These are phyloP conservation scores for Leptinotarsa texana DNA, from an alignment of 1,140 invertebrate genomes.

Conservation along the genomic window DNA sequence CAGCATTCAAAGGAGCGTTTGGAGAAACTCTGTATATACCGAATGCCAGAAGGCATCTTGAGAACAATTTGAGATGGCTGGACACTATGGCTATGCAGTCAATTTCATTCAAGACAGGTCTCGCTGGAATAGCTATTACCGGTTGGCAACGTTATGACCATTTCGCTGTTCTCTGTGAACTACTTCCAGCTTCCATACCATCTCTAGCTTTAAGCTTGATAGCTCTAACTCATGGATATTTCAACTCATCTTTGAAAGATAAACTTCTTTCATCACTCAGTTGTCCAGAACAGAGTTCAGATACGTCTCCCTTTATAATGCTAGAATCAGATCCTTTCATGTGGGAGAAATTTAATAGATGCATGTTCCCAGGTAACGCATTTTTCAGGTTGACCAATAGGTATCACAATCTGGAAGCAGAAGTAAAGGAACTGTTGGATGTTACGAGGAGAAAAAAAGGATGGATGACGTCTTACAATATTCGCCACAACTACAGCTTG, in stretches of 20 bases:
- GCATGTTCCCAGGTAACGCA: conserved; percentile 62
- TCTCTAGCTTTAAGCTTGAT: conserved; percentile 65
- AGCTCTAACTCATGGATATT: conserved; percentile 64
- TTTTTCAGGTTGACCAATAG: conserved; percentile 61
- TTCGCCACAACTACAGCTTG: conserved; percentile 75
- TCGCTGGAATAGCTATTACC: conserved; percentile 71
- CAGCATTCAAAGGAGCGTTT: conserved; percentile 86
- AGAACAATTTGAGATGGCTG: conserved; percentile 74
- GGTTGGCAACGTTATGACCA: conserved; percentile 91
- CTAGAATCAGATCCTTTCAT: conserved; percentile 64
- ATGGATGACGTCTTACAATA: conserved; percentile 81
- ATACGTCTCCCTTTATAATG: conserved; percentile 56
- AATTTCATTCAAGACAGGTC: conserved; percentile 60
- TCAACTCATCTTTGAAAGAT: conserved; percentile 61
- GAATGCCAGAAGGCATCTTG: conserved; percentile 67
- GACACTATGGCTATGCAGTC: conserved; percentile 58
- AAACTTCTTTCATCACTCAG: conserved; percentile 61
- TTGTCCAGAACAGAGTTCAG: conserved; percentile 56
- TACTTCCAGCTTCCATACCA: conserved; percentile 84
- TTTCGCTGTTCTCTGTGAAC: conserved; percentile 89
- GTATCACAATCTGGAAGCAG: conserved; percentile 60
- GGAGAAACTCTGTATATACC: conserved; percentile 76
- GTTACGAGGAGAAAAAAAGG: conserved; percentile 57
- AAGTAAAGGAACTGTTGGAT: conserved; percentile 56
- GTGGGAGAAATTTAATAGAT: conserved; percentile 63